Evolutionary conservation across 1,140 invertebrate species (phyloP).

Genomic region (Melitaea cinxia): DNA sequence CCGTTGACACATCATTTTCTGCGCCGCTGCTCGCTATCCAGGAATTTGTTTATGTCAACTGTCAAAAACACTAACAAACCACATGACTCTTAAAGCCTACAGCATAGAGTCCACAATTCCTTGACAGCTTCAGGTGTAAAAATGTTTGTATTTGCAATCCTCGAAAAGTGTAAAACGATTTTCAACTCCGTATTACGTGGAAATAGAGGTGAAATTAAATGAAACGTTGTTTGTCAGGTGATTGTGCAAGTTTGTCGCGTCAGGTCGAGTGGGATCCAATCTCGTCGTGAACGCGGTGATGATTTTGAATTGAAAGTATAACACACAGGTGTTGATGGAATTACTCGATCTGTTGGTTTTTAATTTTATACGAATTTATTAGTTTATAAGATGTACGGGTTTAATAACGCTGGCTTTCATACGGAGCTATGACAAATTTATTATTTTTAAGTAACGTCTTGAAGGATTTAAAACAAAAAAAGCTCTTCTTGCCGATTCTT

Average conservation of each 20-base stretch:
- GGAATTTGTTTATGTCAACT: conserved; percentile 52
- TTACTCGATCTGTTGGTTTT: background rate
- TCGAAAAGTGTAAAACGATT: conserved; percentile 14
- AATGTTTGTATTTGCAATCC: background rate
- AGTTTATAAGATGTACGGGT: too few relatives aligned
- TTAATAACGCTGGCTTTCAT: too few relatives aligned
- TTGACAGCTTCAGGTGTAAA: background rate
- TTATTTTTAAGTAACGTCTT: too few relatives aligned
- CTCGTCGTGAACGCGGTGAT: conserved; percentile 43
- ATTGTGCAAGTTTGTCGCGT: conserved; percentile 25
- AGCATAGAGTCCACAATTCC: background rate
- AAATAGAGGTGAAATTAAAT: conserved; percentile 32
- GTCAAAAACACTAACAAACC: conserved; percentile 20
- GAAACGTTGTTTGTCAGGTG: background rate
- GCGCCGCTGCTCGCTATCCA: conserved; percentile 48
- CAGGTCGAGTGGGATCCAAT: conserved; percentile 43
- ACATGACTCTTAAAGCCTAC: background rate
- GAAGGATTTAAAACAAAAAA: too few relatives aligned
- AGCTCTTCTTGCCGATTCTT: too few relatives aligned
- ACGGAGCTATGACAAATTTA: too few relatives aligned
- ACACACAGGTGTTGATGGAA: conserved; percentile 12
- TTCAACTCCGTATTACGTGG: conserved; percentile 22
- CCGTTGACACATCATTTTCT: conserved; percentile 65
- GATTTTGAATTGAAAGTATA: conserved; percentile 45
- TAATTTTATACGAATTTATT: background rate